A percentile compares a stretch with the other conserved stretches of the same genome.
Evolutionary conservation across 1,140 invertebrate species (phyloP).

Genomic region (Cepaea nemoralis): DNA sequence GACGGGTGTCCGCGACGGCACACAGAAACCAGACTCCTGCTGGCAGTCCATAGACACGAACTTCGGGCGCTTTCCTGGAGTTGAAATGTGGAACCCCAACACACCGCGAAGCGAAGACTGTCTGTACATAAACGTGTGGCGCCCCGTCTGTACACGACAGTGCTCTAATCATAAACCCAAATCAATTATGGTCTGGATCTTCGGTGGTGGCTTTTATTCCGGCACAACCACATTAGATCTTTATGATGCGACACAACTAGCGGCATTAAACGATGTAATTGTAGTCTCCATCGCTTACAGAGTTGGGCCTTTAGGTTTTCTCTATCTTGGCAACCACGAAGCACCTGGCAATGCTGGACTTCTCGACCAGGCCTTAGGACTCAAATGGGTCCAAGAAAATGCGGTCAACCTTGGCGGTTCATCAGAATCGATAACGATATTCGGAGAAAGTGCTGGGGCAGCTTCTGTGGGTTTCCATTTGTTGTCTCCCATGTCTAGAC

Average conservation of each 20-base stretch:
- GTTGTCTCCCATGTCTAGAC: conserved; percentile 84
- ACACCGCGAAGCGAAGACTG: conserved; percentile 89
- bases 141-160: conserved; percentile 86
- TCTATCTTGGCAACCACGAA: conserved; percentile 79
- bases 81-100: conserved; percentile 62
- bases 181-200: conserved; percentile 97
- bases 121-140: conserved; percentile 90
- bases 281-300: conserved; percentile 75
- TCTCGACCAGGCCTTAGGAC: conserved; percentile 79
- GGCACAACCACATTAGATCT: conserved; percentile 94
- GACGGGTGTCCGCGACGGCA: conserved; percentile 81
- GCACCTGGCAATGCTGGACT: conserved; percentile 62
- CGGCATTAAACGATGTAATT: conserved; percentile 85
- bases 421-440: conserved; percentile 77
- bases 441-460: conserved; percentile 77
- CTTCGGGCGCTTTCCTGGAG: conserved; percentile 79
- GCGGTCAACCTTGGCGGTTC: conserved; percentile 82
- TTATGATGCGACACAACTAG: conserved; percentile 90
- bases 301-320: conserved; percentile 79
- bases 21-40: conserved; percentile 89
- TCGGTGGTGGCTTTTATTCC: conserved; percentile 91
- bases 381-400: conserved; percentile 81
- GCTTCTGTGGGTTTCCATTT: conserved; percentile 91
- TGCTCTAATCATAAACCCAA: conserved; percentile 77
- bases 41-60: conserved; percentile 90